These are phyloP conservation scores for Ibidorhyncha struthersii DNA, from an alignment of 2,113 vertebrate genomes.

Conservation along the genomic window DNA sequence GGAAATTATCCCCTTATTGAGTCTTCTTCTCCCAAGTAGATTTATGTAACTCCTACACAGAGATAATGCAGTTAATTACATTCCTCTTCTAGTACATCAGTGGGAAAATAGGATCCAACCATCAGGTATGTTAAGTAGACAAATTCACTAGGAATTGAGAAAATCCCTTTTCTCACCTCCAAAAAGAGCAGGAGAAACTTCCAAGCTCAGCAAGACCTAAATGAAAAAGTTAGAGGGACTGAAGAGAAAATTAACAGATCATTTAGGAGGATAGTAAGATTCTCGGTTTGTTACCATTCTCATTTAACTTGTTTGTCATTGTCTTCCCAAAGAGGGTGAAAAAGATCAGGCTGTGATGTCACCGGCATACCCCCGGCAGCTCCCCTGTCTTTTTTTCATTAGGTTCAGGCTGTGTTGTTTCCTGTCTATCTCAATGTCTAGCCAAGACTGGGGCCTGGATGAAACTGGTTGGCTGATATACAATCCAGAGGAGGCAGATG, in stretches of 20 bases:
- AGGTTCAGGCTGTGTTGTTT: not conserved
- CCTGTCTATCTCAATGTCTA: not conserved
- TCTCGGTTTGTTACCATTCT: not conserved
- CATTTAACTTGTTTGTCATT: not conserved
- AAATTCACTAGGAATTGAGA: not conserved
- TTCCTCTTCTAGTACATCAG: not conserved
- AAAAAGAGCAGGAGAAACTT: not conserved
- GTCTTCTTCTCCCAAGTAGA: constrained; percentile 28
- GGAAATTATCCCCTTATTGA: constrained; percentile 61
- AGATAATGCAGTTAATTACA: constrained; percentile 45
- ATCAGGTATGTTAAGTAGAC: not conserved
- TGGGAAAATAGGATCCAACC: not conserved
- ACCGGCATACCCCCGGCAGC: not conserved
- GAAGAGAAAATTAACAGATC: not conserved
- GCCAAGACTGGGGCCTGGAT: not conserved
- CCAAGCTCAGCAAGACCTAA: not conserved
- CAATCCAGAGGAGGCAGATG: not conserved
- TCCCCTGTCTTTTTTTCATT: not conserved
- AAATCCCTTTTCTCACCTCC: not conserved
- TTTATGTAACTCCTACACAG: constrained; percentile 45
- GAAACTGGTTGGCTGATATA: not conserved
- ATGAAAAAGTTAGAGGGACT: not conserved
- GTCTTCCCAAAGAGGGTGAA: not conserved
- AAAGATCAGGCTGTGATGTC: not conserved
- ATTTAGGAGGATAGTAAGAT: not conserved